A percentile compares a stretch with the other conserved stretches of the same genome.
Conservation (phyloP, 2,113 vertebrate genomes). For the Mus musculus region GRCm39 chr7:63179001-63179500, state of each 20-base stretch:
- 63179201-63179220: no score
- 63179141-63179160: background rate
- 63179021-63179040: background rate
- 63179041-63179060: background rate
- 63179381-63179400: background rate
- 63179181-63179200: background rate
- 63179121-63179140: background rate
- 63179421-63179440: background rate
- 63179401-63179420: background rate
- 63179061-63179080: background rate
- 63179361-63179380: background rate
- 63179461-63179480: background rate
- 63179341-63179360: background rate
- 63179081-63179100: background rate
- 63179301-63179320: no score
- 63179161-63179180: background rate
- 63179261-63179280: no score
- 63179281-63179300: no score
- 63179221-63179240: background rate
- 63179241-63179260: background rate
- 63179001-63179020: background rate
- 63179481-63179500: background rate
- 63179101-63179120: no score
- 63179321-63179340: no score
- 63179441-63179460: background rate